Base-by-base conservation (phyloP, 2,888 invertebrate genomes). In the Pristionchus japonicus region DNA sequence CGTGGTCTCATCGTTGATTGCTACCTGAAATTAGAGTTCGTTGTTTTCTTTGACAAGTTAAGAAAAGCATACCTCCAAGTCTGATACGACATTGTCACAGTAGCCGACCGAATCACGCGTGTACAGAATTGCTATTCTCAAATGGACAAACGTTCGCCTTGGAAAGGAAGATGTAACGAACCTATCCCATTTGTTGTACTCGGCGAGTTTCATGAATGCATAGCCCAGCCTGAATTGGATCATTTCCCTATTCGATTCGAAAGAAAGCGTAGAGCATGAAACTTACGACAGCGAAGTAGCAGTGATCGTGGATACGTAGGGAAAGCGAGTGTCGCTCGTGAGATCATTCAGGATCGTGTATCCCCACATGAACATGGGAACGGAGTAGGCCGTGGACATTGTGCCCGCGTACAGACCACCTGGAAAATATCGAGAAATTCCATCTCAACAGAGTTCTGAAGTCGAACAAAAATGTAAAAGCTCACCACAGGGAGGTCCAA, bases 311-410 rank as follows among this genome's bases (percentile, higher is more conserved):
- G 77, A 40, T 1, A 77, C 77, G 27, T 43, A 77, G 6, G 77
- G 77, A 15, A 77, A 77, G 1, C 77, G 27, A 9, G 37, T 43
- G 49, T 88, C 77, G 83, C 89, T 89, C 34, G 89, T 37, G 23
- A 92, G 85, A n/a, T 90, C 90, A 9, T 90, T 83, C 23, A 89
- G 47, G 27, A 77, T 47, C 0, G 77, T 77, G 43, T 77, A 90
- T 43, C 92, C 92, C 92, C 92, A 57, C 37, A 89, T 43, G 85
- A 90, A 88, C 15, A 90, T 67, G 15, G 92, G 91, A n/a, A 88
- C 61, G 64, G 90, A 91, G 89, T 92, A 90, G 57, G 83, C 91
- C 6, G 89, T 67, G 0, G 90, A 89, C n/a, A 91, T 64, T 4
- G 87, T 82, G 4, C 88, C 91, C 6, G 90, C 85, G 86, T n/a